Evolutionary conservation across 1,140 invertebrate species (phyloP), one percentile per base, ranked within the genome.

Genomic region (Sycophila sp.): DNA sequence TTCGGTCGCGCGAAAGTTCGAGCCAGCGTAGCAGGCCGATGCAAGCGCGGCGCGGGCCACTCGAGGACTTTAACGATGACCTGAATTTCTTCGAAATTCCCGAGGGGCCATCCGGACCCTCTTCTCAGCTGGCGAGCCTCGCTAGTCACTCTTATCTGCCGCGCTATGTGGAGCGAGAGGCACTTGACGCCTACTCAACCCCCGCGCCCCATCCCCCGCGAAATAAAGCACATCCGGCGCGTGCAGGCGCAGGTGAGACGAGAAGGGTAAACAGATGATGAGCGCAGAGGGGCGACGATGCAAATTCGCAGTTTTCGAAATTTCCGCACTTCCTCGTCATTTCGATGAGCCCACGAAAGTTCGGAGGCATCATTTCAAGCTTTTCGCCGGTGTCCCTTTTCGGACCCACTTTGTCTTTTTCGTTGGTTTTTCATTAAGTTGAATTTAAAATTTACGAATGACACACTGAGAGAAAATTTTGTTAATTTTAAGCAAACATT

Each of bases 41-140:
- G 53, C 28, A 55, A 55, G 40, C 24, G 56, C 53, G 24, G 49
- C 24, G 34, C n/a, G 22, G 45, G 38, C 53, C 45, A n/a, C 24
- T 60, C 24, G 36, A 60, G 38, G 11, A 60, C 38, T 60, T 60
- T 42, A 60, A 60, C 38, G 26, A 62, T 34, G 40, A 62, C 59
- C 59, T 62, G 42, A 62, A 62, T 62, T 47, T 47, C 59, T 62
- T 62, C 59, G 28, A 17, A 47, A 62, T 47, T 62, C 40, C 59
- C 59, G 11, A 19, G 13, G 42, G 42, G 59, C 59, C 28, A 47
- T 62, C n/a, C n/a, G n/a, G n/a, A n/a, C n/a, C n/a, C n/a, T 62
- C 40, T 45, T 15, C 28, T 17, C 13, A 38, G 17, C 32, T 36
- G 36, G 19, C 42, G 24, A 38, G 28, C 26, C 30, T 22, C 24